A percentile compares a stretch with the other conserved stretches of the same genome.
phyloP scores from a whole-genome alignment of 2,888 invertebrate genomes.

The Acleris holmiana region DNA sequence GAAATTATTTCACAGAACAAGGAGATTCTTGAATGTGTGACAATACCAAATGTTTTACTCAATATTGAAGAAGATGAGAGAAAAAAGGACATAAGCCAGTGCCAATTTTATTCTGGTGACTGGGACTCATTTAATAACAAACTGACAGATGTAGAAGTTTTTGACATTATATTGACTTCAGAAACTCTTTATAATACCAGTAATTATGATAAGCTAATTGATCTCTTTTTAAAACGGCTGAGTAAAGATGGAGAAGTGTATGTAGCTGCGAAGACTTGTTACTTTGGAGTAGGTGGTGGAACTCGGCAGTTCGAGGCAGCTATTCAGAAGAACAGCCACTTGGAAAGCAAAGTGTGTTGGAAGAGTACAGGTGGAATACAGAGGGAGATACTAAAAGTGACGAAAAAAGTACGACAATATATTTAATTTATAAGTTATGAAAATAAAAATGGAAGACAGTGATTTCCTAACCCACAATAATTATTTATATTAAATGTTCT shows the following conservation, averaged over 20 bases:
- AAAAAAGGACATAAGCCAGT: constrained; percentile 60
- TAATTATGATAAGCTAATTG: constrained; percentile 90
- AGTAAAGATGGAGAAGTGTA: constrained; percentile 86
- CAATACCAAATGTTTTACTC: constrained; percentile 91
- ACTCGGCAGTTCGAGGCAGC: constrained; percentile 89
- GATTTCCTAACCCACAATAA: constrained; percentile 23
- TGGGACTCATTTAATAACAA: constrained; percentile 86
- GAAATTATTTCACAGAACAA: constrained; percentile 87
- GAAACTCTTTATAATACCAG: constrained; percentile 96
- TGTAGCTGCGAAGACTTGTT: constrained; percentile 95
- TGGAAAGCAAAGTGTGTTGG: constrained; percentile 86
- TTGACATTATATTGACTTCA: constrained; percentile 94
- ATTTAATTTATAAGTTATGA: constrained; percentile 34
- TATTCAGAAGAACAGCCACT: constrained; percentile 80
- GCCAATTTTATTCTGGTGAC: constrained; percentile 89
- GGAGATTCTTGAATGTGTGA: constrained; percentile 91
- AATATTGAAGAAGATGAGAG: constrained; percentile 82
- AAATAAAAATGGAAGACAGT: constrained; percentile 42
- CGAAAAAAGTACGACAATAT: constrained; percentile 50
- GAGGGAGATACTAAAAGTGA: constrained; percentile 86
- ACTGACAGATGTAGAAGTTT: constrained; percentile 77
- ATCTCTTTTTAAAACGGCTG: constrained; percentile 86
- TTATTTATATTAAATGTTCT: constrained; percentile 16
- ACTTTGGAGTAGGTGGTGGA: constrained; percentile 98
- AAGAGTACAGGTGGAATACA: constrained; percentile 86